phyloP scores from a whole-genome alignment of 2,888 invertebrate species.

The Prenolepis imparis region DNA sequence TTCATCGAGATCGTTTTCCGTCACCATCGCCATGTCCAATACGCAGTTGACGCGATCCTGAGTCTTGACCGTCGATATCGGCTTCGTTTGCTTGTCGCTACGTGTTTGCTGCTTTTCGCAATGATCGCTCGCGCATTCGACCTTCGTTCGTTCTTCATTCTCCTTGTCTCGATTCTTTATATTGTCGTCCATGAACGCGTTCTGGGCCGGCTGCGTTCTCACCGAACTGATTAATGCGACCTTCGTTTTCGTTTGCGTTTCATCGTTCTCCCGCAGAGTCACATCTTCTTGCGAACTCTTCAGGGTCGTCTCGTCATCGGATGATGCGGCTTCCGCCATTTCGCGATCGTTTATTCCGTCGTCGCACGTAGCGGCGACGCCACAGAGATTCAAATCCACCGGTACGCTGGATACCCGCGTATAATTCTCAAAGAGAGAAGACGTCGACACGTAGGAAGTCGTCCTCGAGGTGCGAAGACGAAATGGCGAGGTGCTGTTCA shows the following conservation, averaged over 20 bases:
- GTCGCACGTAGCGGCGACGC: conserved; percentile 73
- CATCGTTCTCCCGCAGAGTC: conserved; percentile 20
- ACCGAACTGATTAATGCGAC: conserved; percentile 73
- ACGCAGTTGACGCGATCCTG: conserved; percentile 81
- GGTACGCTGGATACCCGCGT: conserved; percentile 88
- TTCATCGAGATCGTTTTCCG: conserved; percentile 82
- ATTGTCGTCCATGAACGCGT: conserved; percentile 48
- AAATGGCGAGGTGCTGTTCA: background rate
- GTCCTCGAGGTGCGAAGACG: conserved; percentile 62
- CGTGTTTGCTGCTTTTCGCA: conserved; percentile 66
- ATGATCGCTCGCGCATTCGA: conserved; percentile 52
- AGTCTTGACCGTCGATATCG: conserved; percentile 81
- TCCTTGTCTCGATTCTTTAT: conserved; percentile 22
- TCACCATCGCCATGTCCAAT: conserved; percentile 81
- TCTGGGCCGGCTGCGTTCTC: conserved; percentile 79
- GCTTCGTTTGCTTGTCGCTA: conserved; percentile 75
- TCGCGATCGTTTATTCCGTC: conserved; percentile 64
- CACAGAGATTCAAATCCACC: conserved; percentile 90
- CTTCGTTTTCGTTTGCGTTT: conserved; percentile 55
- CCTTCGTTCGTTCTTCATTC: conserved; percentile 54
- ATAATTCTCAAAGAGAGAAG: conserved; percentile 82
- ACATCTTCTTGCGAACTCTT: conserved; percentile 54
- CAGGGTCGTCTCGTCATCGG: conserved; percentile 49
- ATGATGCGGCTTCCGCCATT: conserved; percentile 64
- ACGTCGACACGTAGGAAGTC: conserved; percentile 73